phyloP scores from a whole-genome alignment of 2,888 invertebrate species.

The Rhabditoides inermis region DNA sequence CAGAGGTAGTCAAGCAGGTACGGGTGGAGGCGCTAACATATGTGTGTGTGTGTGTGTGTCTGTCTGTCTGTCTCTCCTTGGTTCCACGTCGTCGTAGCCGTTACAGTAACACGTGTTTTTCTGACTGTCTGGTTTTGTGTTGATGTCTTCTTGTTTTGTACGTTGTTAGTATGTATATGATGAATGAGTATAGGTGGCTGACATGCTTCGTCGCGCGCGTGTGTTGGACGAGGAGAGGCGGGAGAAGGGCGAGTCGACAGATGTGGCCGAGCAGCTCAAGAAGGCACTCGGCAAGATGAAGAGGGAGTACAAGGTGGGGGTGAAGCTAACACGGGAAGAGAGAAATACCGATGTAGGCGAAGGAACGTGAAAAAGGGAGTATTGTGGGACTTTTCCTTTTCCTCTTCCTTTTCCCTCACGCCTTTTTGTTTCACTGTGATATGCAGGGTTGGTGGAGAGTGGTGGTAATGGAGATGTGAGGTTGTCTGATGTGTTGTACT shows the following conservation, averaged over 20 bases:
- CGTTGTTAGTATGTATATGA: too few relatives aligned
- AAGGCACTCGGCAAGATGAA: slow-evolving; percentile 8
- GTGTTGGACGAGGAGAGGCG: slow-evolving; percentile 13
- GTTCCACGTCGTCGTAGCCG: too few relatives aligned
- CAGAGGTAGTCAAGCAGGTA: too few relatives aligned
- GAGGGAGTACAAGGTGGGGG: slow-evolving; percentile 3
- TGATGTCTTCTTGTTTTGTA: too few relatives aligned
- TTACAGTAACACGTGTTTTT: too few relatives aligned
- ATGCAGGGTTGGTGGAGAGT: slow-evolving; percentile 3
- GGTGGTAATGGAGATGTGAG: not conserved
- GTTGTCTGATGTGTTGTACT: not conserved
- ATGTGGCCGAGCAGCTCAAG: slow-evolving; percentile 7
- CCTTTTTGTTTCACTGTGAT: too few relatives aligned
- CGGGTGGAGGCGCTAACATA: too few relatives aligned
- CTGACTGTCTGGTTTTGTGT: too few relatives aligned
- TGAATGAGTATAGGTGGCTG: slow-evolving; percentile 7
- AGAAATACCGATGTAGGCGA: not conserved
- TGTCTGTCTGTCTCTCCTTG: too few relatives aligned
- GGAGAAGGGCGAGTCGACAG: slow-evolving; percentile 8
- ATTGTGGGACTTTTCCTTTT: too few relatives aligned
- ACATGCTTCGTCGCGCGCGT: slow-evolving; percentile 9
- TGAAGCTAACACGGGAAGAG: not conserved
- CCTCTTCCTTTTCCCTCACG: too few relatives aligned
- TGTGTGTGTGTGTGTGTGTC: too few relatives aligned
- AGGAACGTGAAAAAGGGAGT: not conserved